Conservation (phyloP, 1,140 invertebrate species). For the Pygmarrhopalites habei region DNA sequence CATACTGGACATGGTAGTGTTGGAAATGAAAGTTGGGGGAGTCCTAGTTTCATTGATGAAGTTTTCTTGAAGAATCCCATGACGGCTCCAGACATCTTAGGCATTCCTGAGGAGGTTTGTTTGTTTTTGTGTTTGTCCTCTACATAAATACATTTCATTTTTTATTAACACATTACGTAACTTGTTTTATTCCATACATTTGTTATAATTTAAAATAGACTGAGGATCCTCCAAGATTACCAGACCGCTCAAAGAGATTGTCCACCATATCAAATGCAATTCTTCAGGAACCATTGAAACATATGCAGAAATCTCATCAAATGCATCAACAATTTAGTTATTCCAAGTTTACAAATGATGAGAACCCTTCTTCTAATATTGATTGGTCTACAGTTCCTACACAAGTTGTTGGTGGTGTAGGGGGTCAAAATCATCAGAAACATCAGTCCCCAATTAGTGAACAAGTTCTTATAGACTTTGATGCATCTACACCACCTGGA, state of each 20-base stretch:
- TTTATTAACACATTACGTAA: too few species aligned
- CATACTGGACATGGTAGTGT: slow-evolving; percentile 65
- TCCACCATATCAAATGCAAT: slow-evolving; percentile 9
- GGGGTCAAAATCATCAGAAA: not conserved
- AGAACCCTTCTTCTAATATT: slow-evolving; percentile 40
- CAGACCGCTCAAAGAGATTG: slow-evolving; percentile 40
- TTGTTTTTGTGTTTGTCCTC: too few species aligned
- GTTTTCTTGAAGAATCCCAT: slow-evolving; percentile 75
- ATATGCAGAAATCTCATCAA: slow-evolving; percentile 38
- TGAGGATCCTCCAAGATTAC: slow-evolving; percentile 40
- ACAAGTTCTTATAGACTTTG: slow-evolving; percentile 34
- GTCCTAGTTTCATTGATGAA: slow-evolving; percentile 69
- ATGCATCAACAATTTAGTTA: slow-evolving; percentile 46
- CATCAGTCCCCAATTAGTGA: slow-evolving; percentile 7
- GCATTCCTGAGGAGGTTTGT: slow-evolving; percentile 44
- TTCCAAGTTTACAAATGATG: slow-evolving; percentile 46
- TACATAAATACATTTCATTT: too few species aligned
- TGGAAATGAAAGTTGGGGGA: slow-evolving; percentile 78
- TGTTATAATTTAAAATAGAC: too few species aligned
- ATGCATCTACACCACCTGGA: slow-evolving; percentile 5
- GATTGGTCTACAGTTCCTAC: slow-evolving; percentile 25
- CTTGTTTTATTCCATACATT: too few species aligned
- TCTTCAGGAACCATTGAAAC: slow-evolving; percentile 23
- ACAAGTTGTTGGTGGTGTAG: slow-evolving; percentile 1
- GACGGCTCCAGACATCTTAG: slow-evolving; percentile 67